Percentiles rank a stretch among this genome's conserved stretches.
phyloP scores from a whole-genome alignment of 2,888 invertebrate species.

The Diadromus collaris region DNA sequence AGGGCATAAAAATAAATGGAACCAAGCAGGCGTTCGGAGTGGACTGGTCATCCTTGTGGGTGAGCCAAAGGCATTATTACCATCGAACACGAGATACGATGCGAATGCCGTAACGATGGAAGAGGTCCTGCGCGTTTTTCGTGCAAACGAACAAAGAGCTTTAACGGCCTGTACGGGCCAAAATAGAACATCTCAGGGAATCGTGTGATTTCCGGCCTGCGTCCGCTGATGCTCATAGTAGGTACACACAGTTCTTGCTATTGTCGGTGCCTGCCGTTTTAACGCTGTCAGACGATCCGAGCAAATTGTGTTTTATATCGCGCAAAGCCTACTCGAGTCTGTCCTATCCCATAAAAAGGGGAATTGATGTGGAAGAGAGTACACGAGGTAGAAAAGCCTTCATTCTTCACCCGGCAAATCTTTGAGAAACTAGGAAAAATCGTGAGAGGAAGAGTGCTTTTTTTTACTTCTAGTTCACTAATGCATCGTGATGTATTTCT shows the following conservation, averaged over 20 bases:
- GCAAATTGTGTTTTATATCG: constrained; percentile 24
- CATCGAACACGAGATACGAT: constrained; percentile 11
- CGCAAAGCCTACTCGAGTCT: background rate
- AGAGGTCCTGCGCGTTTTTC: background rate
- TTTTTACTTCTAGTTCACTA: background rate
- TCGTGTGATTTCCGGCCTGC: background rate
- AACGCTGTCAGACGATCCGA: background rate
- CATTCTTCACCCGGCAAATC: constrained; percentile 11
- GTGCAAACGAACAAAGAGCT: background rate
- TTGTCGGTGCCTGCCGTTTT: background rate
- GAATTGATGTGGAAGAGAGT: background rate
- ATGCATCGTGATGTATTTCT: background rate
- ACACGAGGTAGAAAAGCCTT: background rate
- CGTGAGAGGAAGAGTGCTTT: background rate
- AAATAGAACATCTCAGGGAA: background rate
- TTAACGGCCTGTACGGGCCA: background rate
- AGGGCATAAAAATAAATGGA: constrained; percentile 27
- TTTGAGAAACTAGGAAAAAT: background rate
- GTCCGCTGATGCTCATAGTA: background rate
- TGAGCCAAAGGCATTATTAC: background rate
- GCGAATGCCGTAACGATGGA: background rate
- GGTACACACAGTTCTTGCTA: background rate
- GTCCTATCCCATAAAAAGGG: background rate
- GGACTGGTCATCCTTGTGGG: constrained; percentile 5
- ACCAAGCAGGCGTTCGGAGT: background rate